phyloP scores from a whole-genome alignment of 2,113 vertebrate genomes.

The Lophura nycthemera region DNA sequence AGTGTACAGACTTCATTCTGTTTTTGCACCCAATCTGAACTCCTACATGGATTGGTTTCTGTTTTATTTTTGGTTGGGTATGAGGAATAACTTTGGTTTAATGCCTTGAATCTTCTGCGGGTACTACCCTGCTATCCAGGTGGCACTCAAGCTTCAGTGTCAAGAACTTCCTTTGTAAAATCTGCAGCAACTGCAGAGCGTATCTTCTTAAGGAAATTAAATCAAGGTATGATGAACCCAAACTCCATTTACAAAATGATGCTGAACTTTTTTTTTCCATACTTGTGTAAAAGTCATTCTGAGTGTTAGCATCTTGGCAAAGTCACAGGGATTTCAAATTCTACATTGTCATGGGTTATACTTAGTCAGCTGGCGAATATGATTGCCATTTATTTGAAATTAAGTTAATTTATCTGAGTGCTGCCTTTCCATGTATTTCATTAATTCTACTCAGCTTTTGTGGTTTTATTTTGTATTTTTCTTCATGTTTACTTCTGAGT shows the following conservation, averaged over 20 bases:
- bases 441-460: background rate
- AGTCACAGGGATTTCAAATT: background rate
- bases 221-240: background rate
- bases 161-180: background rate
- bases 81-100: background rate
- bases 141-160: background rate
- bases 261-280: background rate
- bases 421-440: background rate
- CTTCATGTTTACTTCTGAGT: background rate
- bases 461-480: background rate
- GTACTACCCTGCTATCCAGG: background rate
- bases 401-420: background rate
- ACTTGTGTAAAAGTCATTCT: background rate
- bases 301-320: slow-evolving; percentile 20
- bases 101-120: background rate
- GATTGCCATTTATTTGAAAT: background rate
- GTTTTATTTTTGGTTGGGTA: accelerated
- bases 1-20: background rate
- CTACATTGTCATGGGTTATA: background rate
- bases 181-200: background rate
- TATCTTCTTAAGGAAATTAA: background rate
- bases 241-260: background rate
- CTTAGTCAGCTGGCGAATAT: background rate
- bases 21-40: background rate
- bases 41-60: background rate